Evolutionary conservation across 2,113 vertebrate species (phyloP), one percentile per base, ranked within the genome.

Genomic region (Okapia johnstoni): DNA sequence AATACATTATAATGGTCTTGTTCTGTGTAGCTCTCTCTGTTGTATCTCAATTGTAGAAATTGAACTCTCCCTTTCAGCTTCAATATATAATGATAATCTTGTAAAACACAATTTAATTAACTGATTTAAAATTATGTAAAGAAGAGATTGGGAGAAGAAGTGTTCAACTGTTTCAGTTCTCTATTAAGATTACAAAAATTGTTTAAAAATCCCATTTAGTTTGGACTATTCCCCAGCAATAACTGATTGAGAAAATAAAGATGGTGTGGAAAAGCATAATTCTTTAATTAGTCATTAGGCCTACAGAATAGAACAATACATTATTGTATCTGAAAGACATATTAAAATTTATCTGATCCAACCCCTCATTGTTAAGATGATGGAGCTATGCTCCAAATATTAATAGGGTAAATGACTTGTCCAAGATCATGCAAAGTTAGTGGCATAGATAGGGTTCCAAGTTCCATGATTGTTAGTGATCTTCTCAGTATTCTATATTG

Each of bases 51-150:
- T 73, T 91, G 46, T 93, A 87, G 77, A 84, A 95, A 26, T 55
- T 96, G 84, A 96, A 83, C 52, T 95, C 10, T 96, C 43, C 7
- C 8, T n/a, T 96, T 96, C 54, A 93, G 11, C 50, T 86, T 96
- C 11, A 19, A 61, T 95, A 80, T 95, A 76, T 94, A 93, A 88
- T 87, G 13, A 58, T 96, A 88, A 88, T 96, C 73, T 93, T 96
- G 50, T 92, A 89, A 97, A 97, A 85, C n/a, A 85, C 14, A 95
- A 80, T 96, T 85, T 88, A 73, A 90, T 93, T 88, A 60, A 84
- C 46, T 96, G 19, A 26, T 96, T 91, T 95, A 90, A 95, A 95
- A 95, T 94, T 88, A 91, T 70, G 88, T 96, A 95, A 79, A 55
- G 58, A 93, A 80, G 77, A 88, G 17, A 12, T 40, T 88, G 23